A percentile compares a stretch with the other conserved stretches of the same genome.
These are phyloP conservation scores for Drosophila limbata DNA, from an alignment of 2,888 invertebrate genomes.

Conservation along the genomic window DNA sequence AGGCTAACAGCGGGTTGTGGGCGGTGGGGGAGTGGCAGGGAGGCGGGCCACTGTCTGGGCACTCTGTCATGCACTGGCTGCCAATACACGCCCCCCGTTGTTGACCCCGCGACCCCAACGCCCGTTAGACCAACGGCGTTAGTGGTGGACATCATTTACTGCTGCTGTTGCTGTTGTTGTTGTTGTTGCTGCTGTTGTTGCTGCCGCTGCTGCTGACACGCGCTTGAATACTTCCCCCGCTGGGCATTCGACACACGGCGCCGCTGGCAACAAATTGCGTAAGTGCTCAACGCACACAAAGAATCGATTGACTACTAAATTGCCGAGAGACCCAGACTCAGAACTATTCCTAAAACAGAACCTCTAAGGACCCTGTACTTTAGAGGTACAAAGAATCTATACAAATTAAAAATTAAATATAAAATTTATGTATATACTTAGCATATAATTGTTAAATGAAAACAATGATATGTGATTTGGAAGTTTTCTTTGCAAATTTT, in stretches of 20 bases:
- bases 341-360: too few relatives aligned
- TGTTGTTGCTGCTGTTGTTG: constrained; percentile 55
- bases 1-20: constrained; percentile 30
- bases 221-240: constrained; percentile 69
- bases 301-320: constrained; percentile 35
- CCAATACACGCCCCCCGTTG: constrained; percentile 60
- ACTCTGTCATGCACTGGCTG: constrained; percentile 66
- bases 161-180: constrained; percentile 7
- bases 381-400: not conserved
- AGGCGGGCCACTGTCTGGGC: constrained; percentile 33
- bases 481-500: too few relatives aligned
- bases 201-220: constrained; percentile 67
- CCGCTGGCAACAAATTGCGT: constrained; percentile 58
- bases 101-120: constrained; percentile 51
- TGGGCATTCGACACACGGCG: constrained; percentile 48
- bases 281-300: constrained; percentile 27
- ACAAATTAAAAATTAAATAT: too few relatives aligned
- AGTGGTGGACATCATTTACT: constrained; percentile 75
- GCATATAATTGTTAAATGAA: too few relatives aligned
- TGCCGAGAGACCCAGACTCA: constrained; percentile 6
- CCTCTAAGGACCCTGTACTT: not conserved
- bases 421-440: too few relatives aligned
- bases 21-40: not conserved
- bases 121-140: constrained; percentile 7
- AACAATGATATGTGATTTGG: too few relatives aligned